phyloP scores from a whole-genome alignment of 2,797 vertebrate species.

The Tangara arthus region DNA sequence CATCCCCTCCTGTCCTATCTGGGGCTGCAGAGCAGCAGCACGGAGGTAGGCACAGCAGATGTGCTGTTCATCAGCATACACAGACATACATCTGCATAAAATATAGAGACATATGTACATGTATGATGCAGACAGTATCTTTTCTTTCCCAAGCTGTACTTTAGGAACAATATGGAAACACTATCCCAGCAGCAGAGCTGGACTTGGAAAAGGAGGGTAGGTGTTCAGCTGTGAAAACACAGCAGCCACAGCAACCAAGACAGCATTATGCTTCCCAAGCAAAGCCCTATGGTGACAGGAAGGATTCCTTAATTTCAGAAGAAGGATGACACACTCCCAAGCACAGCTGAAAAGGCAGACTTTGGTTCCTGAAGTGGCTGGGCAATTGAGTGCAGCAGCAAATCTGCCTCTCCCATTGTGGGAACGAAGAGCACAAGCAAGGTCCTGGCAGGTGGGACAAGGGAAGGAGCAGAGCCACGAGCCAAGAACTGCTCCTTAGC shows the following conservation, averaged over 20 bases:
- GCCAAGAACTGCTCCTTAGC: accelerated
- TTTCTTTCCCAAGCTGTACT: not conserved
- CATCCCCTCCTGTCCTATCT: not conserved
- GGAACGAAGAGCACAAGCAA: not conserved
- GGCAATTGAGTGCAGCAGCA: not conserved
- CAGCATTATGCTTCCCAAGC: accelerated
- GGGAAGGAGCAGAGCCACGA: not conserved
- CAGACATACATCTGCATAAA: accelerated
- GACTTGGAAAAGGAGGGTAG: not conserved
- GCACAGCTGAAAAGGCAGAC: not conserved
- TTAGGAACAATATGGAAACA: not conserved
- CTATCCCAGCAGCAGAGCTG: not conserved
- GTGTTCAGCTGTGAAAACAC: not conserved
- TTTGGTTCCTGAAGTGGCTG: not conserved
- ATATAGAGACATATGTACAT: accelerated
- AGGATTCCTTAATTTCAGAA: not conserved
- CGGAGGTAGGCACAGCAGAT: accelerated
- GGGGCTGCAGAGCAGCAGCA: not conserved
- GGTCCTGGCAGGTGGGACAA: not conserved
- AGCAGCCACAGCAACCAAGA: not conserved
- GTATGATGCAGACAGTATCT: not conserved
- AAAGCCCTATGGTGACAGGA: not conserved
- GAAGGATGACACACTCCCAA: not conserved
- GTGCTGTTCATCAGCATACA: accelerated
- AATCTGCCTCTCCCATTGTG: accelerated